Conservation (phyloP, 1,140 invertebrate species). For the honey bee (Apis mellifera) region Amel_HAv3.1 CM009941.2:12542501-12543000, state of each 20-base stretch:
- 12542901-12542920: too few relatives aligned
- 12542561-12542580: constrained; percentile 6
- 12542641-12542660: constrained; percentile 5
- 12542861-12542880: too few relatives aligned
- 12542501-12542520: constrained; percentile 20
- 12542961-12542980: constrained; percentile 23
- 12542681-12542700: too few relatives aligned
- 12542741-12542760: too few relatives aligned
- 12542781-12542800: too few relatives aligned
- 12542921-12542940: constrained; percentile 15
- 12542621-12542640: constrained; percentile 27
- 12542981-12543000: constrained; percentile 53
- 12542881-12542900: too few relatives aligned
- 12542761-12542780: too few relatives aligned
- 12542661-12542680: constrained; percentile 25
- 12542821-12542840: too few relatives aligned
- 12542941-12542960: background rate
- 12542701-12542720: too few relatives aligned
- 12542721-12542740: too few relatives aligned
- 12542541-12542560: constrained; percentile 11
- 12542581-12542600: constrained; percentile 5
- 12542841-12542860: background rate
- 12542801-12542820: too few relatives aligned
- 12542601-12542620: background rate
- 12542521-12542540: constrained; percentile 1